Base-by-base conservation (phyloP, 1,140 invertebrate species). In the Drosophila asahinai region DNA sequence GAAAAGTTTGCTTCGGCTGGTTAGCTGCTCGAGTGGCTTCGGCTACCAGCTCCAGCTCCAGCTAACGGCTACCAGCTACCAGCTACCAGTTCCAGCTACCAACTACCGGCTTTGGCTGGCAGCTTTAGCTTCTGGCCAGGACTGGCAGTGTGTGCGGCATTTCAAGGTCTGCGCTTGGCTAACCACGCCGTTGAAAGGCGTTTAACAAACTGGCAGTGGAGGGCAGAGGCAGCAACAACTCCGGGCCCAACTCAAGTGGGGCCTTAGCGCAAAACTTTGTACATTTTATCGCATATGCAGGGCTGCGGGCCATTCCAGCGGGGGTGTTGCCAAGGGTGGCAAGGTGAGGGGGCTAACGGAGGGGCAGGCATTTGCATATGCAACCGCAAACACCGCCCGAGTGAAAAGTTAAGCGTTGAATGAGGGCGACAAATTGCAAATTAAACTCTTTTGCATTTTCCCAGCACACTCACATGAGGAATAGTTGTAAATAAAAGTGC, bases 381-480 rank as follows among this genome's bases (percentile, higher is more conserved):
- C 75, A 89, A 77, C 86, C 86, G 40, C 86, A 90, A 82, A 80
- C 75, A 65, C 79, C 70, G 71, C 51, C 63, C 66, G 83, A 77
- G 80, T 80, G 64, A 79, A 90, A 90, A 90, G 86, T 90, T 90
- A 86, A 86, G 79, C 86, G 86, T 81, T 90, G 81, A 90, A 90
- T 90, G 86, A 90, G 86, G 81, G 86, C 86, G 86, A 90, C 86
- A 90, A 90, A 90, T 90, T 90, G 86, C 86, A 90, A 90, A 90
- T 90, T 90, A 90, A 90, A 90, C 86, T 90, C 86, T 90, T 89
- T 90, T 90, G 75, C 81, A 91, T 86, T 84, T 84, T 75, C 66
- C 81, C 83, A 70, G 73, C 72, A 67, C 70, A 74, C 61, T 60
- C 72, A 77, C 74, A 80, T 59, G 77, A 74, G 80, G 77, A 83